Evolutionary conservation across 2,888 invertebrate species (phyloP).

Genomic region (Ceriagrion tenellum): DNA sequence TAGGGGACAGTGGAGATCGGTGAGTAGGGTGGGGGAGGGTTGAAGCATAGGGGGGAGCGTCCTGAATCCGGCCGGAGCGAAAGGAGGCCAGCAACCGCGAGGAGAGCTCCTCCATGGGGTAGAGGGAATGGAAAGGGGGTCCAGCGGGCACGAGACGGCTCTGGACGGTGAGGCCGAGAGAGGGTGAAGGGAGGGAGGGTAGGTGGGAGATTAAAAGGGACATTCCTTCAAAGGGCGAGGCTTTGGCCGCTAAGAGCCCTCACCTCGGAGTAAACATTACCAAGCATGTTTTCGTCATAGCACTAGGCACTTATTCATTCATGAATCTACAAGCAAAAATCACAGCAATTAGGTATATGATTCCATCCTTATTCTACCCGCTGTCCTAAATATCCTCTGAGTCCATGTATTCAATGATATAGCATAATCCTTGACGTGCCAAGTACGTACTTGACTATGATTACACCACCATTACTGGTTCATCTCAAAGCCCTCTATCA

Average conservation of each 20-base stretch:
- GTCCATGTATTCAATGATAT: background rate
- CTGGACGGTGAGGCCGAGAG: background rate
- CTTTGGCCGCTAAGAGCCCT: background rate
- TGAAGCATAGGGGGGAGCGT: background rate
- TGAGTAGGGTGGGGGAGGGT: background rate
- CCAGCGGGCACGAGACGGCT: background rate
- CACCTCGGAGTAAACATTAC: constrained; percentile 7
- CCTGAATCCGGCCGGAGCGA: constrained; percentile 32
- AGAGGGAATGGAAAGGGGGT: background rate
- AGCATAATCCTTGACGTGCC: background rate
- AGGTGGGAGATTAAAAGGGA: background rate
- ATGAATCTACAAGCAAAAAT: background rate
- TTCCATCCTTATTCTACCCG: background rate
- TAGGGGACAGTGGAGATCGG: background rate
- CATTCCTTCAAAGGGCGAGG: constrained; percentile 26
- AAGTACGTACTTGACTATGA: too few species aligned
- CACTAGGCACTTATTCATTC: background rate
- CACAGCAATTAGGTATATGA: background rate
- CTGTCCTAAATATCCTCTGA: background rate
- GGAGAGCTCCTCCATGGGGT: background rate
- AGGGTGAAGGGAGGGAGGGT: background rate
- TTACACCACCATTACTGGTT: too few species aligned
- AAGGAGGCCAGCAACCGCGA: constrained; percentile 20
- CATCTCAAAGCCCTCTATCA: too few species aligned
- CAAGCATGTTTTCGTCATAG: background rate